Base-by-base conservation (phyloP, 2,797 vertebrate species). In the Manis crassicaudata region DNA sequence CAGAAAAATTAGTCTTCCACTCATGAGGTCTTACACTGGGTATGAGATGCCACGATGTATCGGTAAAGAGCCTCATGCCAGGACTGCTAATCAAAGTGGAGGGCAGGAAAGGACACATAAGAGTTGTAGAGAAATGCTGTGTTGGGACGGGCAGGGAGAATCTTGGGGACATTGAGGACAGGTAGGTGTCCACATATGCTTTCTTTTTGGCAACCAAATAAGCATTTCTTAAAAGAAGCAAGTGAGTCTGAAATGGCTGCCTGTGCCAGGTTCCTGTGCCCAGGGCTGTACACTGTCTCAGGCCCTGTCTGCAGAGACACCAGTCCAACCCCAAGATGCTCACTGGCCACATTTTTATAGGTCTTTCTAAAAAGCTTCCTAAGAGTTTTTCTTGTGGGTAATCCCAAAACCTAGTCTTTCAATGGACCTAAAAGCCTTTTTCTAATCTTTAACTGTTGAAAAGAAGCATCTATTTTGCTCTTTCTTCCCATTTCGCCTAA, bases 401-500 rank as follows among this genome's bases (percentile, higher is more conserved):
- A 62, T 62, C 14, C 77, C 14, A 29, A 65, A 70, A 80, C 32
- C 43, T 21, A 40, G 29, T n/a, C 58, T 63, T 92, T 52, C 6
- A 67, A n/a, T 73, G n/a, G 14, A 20, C 9, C 37, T 76, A 50
- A 65, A 72, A 63, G 23, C 9, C 11, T 70, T 83, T 79, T 62
- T 81, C 83, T 88, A n/a, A 14, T 81, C 50, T 76, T 37, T 60
- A 90, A 35, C 43, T 80, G 6, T 67, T 89, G 32, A 68, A 81
- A 88, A 63, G 7, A 85, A 79, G 60, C 60, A 4, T 70, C 93
- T 89, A n/a, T n/a, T 67, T 82, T 50, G 27, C 23, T 83, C 46
- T n/a, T 75, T 80, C 23, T 83, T 95, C 81, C 8, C 56, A 54
- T 68, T 86, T 67, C 25, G 40, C 40, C 54, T 84, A 92, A 73